A percentile compares a stretch with the other conserved stretches of the same genome.
phyloP scores from a whole-genome alignment of 2,113 vertebrate species.

The Plecotus auritus region DNA sequence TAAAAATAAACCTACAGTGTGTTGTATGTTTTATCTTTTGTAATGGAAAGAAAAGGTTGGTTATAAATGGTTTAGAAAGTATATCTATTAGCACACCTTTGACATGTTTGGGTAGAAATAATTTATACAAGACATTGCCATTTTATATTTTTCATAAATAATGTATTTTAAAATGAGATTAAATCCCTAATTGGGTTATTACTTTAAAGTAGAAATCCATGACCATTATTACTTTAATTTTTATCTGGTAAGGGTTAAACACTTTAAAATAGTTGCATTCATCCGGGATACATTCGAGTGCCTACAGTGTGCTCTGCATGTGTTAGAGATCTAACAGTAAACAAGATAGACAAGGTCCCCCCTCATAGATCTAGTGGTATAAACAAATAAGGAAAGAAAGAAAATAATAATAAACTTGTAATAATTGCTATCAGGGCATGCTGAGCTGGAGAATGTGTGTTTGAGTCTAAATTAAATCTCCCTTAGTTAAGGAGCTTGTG shows the following conservation, averaged over 20 bases:
- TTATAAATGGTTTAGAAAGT: slow-evolving; percentile 80
- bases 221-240: slow-evolving; percentile 78
- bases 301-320: not conserved
- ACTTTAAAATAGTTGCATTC: slow-evolving; percentile 62
- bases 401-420: slow-evolving; percentile 10
- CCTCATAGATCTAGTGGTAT: not conserved
- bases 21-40: slow-evolving; percentile 89
- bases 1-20: slow-evolving; percentile 99
- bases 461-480: not conserved
- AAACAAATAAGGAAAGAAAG: not conserved
- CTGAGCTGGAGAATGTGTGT: not conserved
- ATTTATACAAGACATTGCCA: slow-evolving; percentile 82
- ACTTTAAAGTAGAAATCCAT: slow-evolving; percentile 81
- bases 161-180: slow-evolving; percentile 83
- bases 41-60: slow-evolving; percentile 77
- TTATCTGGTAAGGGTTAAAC: slow-evolving; percentile 76
- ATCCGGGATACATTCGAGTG: not conserved
- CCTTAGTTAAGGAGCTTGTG: not conserved
- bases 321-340: not conserved
- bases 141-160: slow-evolving; percentile 86
- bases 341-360: not conserved
- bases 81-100: slow-evolving; percentile 80
- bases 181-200: slow-evolving; percentile 83
- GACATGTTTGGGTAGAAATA: slow-evolving; percentile 82
- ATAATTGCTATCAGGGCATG: not conserved